These are phyloP conservation scores for Piaya cayana DNA, from an alignment of 2,113 vertebrate genomes.

Conservation along the genomic window DNA sequence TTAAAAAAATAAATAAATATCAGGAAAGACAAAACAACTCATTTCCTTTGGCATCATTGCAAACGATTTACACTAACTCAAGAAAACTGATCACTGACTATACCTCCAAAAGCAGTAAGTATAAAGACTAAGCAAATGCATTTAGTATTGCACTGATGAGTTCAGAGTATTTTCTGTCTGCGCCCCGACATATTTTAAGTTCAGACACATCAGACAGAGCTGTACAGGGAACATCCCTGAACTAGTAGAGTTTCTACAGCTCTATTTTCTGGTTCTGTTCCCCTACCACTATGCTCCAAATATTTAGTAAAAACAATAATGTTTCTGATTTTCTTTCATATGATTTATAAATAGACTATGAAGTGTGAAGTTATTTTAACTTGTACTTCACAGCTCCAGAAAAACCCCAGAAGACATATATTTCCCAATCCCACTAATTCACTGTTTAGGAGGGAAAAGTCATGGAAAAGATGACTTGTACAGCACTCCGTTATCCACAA, in stretches of 20 bases:
- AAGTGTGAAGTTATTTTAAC: background rate
- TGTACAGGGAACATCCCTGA: background rate
- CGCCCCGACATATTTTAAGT: slow-evolving; percentile 20
- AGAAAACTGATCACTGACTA: slow-evolving; percentile 61
- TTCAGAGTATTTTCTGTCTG: slow-evolving; percentile 36
- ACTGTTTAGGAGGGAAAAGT: slow-evolving; percentile 37
- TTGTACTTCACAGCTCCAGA: slow-evolving; percentile 17
- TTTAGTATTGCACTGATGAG: slow-evolving; percentile 68
- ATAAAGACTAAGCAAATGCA: slow-evolving; percentile 49
- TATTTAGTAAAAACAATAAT: slow-evolving; percentile 54
- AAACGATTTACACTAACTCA: slow-evolving; percentile 70
- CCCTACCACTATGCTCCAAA: slow-evolving; percentile 23
- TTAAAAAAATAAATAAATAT: slow-evolving; percentile 65
- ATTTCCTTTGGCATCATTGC: slow-evolving; percentile 81
- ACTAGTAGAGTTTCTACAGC: background rate
- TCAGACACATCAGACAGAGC: background rate
- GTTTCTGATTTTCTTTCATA: slow-evolving; percentile 63
- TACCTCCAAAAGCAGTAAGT: slow-evolving; percentile 49
- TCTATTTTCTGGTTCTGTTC: background rate
- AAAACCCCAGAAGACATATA: background rate
- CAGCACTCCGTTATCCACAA: slow-evolving; percentile 53
- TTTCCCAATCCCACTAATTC: slow-evolving; percentile 26
- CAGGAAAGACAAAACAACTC: slow-evolving; percentile 62
- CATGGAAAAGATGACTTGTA: slow-evolving; percentile 40
- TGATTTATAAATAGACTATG: slow-evolving; percentile 1